Percentiles rank a stretch among this genome's conserved stretches.
phyloP scores from a whole-genome alignment of 2,888 invertebrate genomes.

The Eristalis pertinax region DNA sequence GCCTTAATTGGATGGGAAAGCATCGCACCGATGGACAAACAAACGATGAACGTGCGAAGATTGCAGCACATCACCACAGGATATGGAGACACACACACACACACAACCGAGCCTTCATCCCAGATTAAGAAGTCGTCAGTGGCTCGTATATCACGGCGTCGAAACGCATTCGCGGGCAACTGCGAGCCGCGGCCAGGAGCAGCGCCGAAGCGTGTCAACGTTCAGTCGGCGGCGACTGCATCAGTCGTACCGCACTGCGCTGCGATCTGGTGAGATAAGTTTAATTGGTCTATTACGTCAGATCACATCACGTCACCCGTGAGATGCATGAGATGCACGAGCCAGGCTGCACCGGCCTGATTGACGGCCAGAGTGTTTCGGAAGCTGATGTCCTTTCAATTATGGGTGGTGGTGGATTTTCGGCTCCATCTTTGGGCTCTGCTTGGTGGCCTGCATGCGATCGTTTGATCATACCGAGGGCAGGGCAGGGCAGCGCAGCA shows the following conservation, averaged over 20 bases:
- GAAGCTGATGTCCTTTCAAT: slow-evolving; percentile 64
- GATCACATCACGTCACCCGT: slow-evolving; percentile 75
- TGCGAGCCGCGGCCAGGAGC: slow-evolving; percentile 28
- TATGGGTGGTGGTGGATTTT: slow-evolving; percentile 48
- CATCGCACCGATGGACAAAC: slow-evolving; percentile 53
- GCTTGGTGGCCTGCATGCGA: slow-evolving; percentile 36
- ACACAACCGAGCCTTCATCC: slow-evolving; percentile 8
- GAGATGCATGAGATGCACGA: slow-evolving; percentile 37
- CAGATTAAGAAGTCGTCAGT: slow-evolving; percentile 66
- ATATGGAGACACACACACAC: slow-evolving; percentile 54
- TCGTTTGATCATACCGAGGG: slow-evolving; percentile 64
- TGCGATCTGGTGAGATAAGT: slow-evolving; percentile 67
- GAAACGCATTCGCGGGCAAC: slow-evolving; percentile 40
- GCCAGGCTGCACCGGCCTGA: slow-evolving; percentile 30
- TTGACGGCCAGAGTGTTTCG: slow-evolving; percentile 63
- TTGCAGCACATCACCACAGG: slow-evolving; percentile 57
- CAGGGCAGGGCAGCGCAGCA: slow-evolving; percentile 20
- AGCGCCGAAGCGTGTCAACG: slow-evolving; percentile 58
- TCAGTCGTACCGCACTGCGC: slow-evolving; percentile 54
- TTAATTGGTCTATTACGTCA: slow-evolving; percentile 80
- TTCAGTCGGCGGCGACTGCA: slow-evolving; percentile 45
- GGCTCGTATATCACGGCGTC: slow-evolving; percentile 61
- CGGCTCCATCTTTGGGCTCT: not conserved
- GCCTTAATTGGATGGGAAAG: slow-evolving; percentile 66
- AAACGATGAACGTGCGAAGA: slow-evolving; percentile 69